Evolutionary conservation across 2,113 vertebrate species (phyloP).

Genomic region (Haplochromis vanheusdeni): DNA sequence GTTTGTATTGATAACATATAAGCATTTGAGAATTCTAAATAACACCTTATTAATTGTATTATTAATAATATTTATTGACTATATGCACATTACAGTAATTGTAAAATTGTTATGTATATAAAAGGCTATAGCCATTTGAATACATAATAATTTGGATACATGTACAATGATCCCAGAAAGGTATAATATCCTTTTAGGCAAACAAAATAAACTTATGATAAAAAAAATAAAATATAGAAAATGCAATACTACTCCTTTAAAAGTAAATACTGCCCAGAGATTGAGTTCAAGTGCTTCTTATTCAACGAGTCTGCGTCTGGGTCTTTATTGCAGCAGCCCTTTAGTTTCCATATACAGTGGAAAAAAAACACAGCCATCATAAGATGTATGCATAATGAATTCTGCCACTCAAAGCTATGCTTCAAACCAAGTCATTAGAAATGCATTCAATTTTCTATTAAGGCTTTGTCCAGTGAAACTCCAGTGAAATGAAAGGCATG

Average conservation of each 20-base stretch:
- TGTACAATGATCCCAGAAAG: not conserved
- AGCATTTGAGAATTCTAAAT: not conserved
- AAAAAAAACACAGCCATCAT: not conserved
- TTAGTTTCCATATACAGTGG: not conserved
- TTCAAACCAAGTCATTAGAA: not conserved
- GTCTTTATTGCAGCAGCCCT: not conserved
- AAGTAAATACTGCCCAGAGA: not conserved
- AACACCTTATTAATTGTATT: not conserved
- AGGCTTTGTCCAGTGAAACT: not conserved
- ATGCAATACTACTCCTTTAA: not conserved
- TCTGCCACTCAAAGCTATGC: not conserved
- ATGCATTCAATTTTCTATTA: not conserved
- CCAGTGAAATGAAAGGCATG: not conserved
- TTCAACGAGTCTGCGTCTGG: not conserved
- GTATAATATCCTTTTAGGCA: not conserved
- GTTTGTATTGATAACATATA: not conserved
- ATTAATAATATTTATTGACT: not conserved
- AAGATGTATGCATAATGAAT: not conserved
- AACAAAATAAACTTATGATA: not conserved
- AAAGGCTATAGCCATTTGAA: not conserved
- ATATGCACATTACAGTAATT: not conserved
- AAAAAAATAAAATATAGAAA: not conserved
- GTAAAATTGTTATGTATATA: not conserved
- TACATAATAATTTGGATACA: not conserved
- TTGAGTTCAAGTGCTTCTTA: not conserved